phyloP scores from a whole-genome alignment of 2,888 invertebrate species.

The Lithophane semibrunnea region DNA sequence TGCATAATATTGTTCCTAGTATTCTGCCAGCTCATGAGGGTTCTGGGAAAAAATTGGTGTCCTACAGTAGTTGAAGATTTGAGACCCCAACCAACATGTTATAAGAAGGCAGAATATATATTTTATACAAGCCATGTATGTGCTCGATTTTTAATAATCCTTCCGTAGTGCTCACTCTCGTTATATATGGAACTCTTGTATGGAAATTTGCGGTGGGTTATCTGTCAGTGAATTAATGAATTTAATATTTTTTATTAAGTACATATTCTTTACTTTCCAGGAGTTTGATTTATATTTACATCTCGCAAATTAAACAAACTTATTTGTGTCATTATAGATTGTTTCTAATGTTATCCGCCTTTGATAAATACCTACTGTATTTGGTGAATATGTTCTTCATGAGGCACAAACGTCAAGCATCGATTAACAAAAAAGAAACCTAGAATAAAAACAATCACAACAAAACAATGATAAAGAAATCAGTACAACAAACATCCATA shows the following conservation, averaged over 20 bases:
- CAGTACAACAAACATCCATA: neutral
- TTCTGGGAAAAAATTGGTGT: neutral
- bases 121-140: neutral
- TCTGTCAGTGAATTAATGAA: neutral
- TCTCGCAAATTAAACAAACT: neutral
- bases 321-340: neutral
- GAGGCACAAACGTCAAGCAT: neutral
- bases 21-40: neutral
- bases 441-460: neutral
- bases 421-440: neutral
- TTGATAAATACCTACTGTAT: too few species aligned
- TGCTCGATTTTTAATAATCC: neutral
- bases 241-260: neutral
- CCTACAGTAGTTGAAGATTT: neutral
- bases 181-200: neutral
- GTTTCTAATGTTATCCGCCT: neutral
- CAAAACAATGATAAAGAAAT: conserved; percentile 17
- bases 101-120: neutral
- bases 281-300: neutral
- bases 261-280: neutral
- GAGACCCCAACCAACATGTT: neutral
- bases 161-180: neutral
- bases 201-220: neutral
- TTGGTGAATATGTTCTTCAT: neutral
- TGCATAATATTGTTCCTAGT: neutral